Evolutionary conservation across 2,888 invertebrate genomes (phyloP), one percentile per base, ranked within the genome.

Genomic region (Dynastes hyllus): DNA sequence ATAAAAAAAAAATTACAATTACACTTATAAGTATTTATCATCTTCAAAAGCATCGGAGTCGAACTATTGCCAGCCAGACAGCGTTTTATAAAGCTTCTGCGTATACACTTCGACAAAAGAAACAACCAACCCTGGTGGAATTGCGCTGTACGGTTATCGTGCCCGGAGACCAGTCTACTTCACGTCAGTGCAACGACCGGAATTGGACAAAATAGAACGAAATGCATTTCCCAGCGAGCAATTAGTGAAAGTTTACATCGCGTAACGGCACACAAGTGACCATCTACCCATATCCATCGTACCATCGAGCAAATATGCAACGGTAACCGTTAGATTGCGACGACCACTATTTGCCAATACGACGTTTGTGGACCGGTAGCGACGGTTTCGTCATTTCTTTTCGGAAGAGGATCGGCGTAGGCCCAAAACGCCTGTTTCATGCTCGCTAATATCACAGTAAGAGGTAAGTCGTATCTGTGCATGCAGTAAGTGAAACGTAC

Each of bases 131-230:
- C 45, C 55, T 75, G 80, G 80, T 80, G 80, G 80, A 78, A 73
- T 80, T 75, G 55, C 45, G 3, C 40, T 32, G 58, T 32, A 65
- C 75, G 55, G 50, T 58, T 76, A 66, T 51, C 58, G 53, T 45
- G 58, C 78, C 80, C 77, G 80, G 80, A 78, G 71, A 71, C 80
- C 58, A 65, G 77, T 75, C 78, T 71, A 67, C 78, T 80, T 67
- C 77, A 78, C 71, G 80, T 78, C 78, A 80, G 80, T 80, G 80
- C 80, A 80, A 80, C 79, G 80, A 79, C 80, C 80, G 82, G 80
- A 80, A 77, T 80, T 71, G 77, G 76, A 66, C 70, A 77, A 77
- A 76, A 79, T 77, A 79, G 70, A 66, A 70, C 70, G 77, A 69
- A 58, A 67, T 77, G 67, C 53, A 69, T 40, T 67, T 77, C 70